These are phyloP conservation scores for Achlya flavicornis DNA, from an alignment of 2,888 invertebrate genomes.

Conservation along the genomic window DNA sequence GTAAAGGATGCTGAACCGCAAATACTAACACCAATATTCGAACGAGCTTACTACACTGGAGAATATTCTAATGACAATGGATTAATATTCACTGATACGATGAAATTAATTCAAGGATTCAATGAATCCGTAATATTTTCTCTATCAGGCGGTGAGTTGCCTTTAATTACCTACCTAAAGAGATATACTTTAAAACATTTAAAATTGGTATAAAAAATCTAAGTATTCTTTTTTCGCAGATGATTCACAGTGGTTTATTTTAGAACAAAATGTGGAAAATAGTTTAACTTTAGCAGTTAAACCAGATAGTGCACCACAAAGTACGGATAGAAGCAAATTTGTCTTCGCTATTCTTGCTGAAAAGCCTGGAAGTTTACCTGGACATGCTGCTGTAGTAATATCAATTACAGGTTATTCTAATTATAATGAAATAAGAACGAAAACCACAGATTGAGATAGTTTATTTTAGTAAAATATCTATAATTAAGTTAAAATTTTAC, in stretches of 20 bases:
- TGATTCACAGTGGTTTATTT: slow-evolving; percentile 6
- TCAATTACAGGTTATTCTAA: slow-evolving; percentile 29
- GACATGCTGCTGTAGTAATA: slow-evolving; percentile 36
- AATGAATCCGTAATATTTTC: slow-evolving; percentile 31
- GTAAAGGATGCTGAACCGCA: slow-evolving; percentile 1
- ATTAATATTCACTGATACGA: slow-evolving; percentile 21
- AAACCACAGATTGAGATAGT: neutral
- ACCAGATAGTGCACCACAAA: slow-evolving; percentile 17
- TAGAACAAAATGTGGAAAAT: neutral
- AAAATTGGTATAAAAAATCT: neutral
- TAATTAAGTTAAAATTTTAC: too few relatives aligned
- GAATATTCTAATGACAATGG: slow-evolving; percentile 27
- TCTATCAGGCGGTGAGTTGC: slow-evolving; percentile 29
- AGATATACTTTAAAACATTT: too few relatives aligned
- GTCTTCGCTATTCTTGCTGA: slow-evolving; percentile 37
- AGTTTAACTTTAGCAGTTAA: slow-evolving; percentile 12
- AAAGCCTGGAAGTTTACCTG: slow-evolving; percentile 31
- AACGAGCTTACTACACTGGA: slow-evolving; percentile 35
- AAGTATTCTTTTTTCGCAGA: neutral
- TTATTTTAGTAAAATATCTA: neutral
- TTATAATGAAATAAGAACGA: neutral
- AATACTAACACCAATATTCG: slow-evolving; percentile 32
- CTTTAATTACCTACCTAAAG: too few relatives aligned
- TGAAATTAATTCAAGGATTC: slow-evolving; percentile 26
- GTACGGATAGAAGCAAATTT: slow-evolving; percentile 29